A percentile compares a stretch with the other conserved stretches of the same genome.
Conservation (phyloP, 2,113 vertebrate genomes). For the Brachyhypopomus gauderio region DNA sequence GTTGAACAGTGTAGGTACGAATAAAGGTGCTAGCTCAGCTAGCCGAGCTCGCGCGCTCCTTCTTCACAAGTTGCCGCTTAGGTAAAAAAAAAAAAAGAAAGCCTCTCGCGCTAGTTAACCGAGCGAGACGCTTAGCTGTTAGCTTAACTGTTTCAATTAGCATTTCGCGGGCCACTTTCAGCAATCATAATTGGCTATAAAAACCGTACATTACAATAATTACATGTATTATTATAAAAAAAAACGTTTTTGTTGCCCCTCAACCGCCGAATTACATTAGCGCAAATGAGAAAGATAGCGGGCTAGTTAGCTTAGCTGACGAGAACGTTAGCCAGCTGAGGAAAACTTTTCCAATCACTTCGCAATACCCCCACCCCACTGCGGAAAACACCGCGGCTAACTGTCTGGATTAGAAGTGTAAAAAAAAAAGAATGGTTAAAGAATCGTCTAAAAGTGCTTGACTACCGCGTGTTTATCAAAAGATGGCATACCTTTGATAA, state of each 20-base stretch:
- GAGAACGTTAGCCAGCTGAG: constrained; percentile 27
- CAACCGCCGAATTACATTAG: background rate
- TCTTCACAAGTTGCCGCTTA: background rate
- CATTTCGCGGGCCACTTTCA: background rate
- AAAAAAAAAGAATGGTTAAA: constrained; percentile 38
- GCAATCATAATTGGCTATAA: too few relatives aligned
- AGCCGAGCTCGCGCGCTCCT: too few relatives aligned
- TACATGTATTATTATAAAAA: too few relatives aligned
- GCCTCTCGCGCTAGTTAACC: background rate
- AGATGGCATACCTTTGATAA: constrained; percentile 61
- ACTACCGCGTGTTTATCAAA: background rate
- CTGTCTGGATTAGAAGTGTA: constrained; percentile 35
- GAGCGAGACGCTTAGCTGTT: background rate
- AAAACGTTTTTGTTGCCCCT: background rate
- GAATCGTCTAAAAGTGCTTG: constrained; percentile 7
- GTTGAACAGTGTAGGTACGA: background rate
- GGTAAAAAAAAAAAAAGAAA: background rate
- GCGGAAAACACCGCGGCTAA: constrained; percentile 52
- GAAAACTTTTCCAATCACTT: constrained; percentile 67
- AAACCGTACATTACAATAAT: background rate
- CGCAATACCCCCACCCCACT: constrained; percentile 62
- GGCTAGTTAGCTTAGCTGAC: background rate
- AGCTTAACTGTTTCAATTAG: background rate
- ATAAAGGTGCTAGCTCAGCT: background rate
- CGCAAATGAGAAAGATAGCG: background rate